phyloP scores from a whole-genome alignment of 2,797 vertebrate species.

The Miichthys miiuy region DNA sequence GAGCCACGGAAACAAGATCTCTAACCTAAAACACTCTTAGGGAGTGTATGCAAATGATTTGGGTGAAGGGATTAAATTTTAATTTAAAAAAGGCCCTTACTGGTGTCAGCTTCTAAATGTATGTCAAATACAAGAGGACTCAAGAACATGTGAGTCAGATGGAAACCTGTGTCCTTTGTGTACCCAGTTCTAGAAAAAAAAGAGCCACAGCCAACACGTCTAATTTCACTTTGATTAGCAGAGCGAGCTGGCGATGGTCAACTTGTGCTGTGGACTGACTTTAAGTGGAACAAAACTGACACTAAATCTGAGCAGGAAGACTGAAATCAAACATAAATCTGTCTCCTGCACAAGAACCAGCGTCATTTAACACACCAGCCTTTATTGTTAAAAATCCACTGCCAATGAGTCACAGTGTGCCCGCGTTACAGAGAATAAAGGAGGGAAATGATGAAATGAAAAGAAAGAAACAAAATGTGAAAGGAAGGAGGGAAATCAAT shows the following conservation, averaged over 20 bases:
- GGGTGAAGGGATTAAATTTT: neutral
- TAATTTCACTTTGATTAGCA: no score
- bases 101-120: no score
- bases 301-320: neutral
- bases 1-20: neutral
- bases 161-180: no score
- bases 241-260: no score
- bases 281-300: neutral
- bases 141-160: no score
- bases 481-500: neutral
- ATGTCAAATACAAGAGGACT: no score
- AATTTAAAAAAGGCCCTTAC: no score
- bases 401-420: neutral
- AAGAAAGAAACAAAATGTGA: neutral
- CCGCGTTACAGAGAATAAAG: neutral
- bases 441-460: neutral
- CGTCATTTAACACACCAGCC: neutral
- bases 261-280: no score
- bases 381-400: neutral
- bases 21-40: neutral
- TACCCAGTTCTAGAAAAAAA: no score
- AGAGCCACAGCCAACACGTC: no score
- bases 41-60: neutral
- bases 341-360: neutral
- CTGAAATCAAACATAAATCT: neutral